Evolutionary conservation across 2,888 invertebrate species (phyloP).

Genomic region (Tiphia femorata): DNA sequence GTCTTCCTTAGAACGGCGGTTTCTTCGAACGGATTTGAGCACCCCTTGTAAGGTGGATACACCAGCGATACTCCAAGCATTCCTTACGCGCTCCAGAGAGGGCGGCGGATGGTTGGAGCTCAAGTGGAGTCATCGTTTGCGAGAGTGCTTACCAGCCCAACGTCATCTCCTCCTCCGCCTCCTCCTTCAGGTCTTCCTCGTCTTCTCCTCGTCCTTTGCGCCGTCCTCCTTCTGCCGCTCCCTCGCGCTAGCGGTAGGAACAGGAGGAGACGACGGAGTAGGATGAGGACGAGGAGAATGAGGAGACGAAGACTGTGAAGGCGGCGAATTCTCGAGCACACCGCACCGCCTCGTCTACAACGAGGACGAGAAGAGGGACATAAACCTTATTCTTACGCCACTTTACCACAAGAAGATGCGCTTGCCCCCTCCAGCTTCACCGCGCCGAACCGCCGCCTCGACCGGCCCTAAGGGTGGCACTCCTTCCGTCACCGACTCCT

Average conservation of each 20-base stretch:
- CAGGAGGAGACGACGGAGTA: no score
- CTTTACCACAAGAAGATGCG: constrained; percentile 63
- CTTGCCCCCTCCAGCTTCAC: constrained; percentile 34
- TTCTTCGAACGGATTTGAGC: constrained; percentile 44
- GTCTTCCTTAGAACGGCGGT: constrained; percentile 5
- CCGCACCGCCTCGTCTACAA: constrained; percentile 48
- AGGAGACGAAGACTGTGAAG: constrained; percentile 48
- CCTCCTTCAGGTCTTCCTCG: constrained; percentile 41
- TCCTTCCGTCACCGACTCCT: no score
- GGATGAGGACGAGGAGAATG: no score
- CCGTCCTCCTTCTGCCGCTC: constrained; percentile 25
- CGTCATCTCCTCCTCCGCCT: constrained; percentile 48
- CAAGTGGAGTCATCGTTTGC: constrained; percentile 63
- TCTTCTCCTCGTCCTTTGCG: constrained; percentile 38
- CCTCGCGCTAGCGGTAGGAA: no score
- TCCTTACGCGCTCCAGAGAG: constrained; percentile 54
- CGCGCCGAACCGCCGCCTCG: no score
- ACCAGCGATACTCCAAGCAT: constrained; percentile 57
- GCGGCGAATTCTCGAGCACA: constrained; percentile 44
- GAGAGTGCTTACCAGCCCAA: constrained; percentile 59
- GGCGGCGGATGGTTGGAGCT: constrained; percentile 54
- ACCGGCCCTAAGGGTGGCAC: no score
- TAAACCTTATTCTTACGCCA: constrained; percentile 69
- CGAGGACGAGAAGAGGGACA: constrained; percentile 43
- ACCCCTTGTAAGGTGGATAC: constrained; percentile 57